Conservation (phyloP, 2,888 invertebrate genomes). For the Girardia tigrina region DNA sequence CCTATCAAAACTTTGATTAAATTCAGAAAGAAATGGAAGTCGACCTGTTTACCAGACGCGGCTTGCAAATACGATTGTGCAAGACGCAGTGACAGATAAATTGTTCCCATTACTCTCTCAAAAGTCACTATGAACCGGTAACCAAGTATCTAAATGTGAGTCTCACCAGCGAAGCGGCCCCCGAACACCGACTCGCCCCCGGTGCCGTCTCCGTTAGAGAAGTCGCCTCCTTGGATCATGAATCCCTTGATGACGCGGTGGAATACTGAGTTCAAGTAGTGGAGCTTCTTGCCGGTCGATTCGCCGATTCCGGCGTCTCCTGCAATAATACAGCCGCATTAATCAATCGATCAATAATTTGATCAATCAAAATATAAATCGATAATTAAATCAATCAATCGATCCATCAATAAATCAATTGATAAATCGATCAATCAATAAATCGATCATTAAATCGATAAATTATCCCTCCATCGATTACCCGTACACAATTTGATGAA, state of each 20-base stretch:
- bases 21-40: no score
- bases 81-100: no score
- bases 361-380: neutral
- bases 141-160: no score
- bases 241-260: slow-evolving; percentile 82
- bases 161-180: slow-evolving; percentile 88
- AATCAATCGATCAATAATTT: neutral
- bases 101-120: no score
- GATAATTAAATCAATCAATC: neutral
- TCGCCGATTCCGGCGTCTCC: slow-evolving; percentile 55
- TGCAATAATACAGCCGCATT: neutral
- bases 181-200: slow-evolving; percentile 97
- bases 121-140: no score
- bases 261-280: slow-evolving; percentile 75
- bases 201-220: slow-evolving; percentile 72
- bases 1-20: no score
- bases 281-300: slow-evolving; percentile 57
- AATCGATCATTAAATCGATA: neutral
- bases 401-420: neutral
- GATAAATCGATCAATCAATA: neutral
- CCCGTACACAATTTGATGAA: slow-evolving; percentile 31
- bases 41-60: no score
- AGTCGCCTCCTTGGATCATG: slow-evolving; percentile 63
- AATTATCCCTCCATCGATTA: neutral
- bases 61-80: no score